Base-by-base conservation (phyloP, 2,888 invertebrate genomes). In the Unio delphinus region DNA sequence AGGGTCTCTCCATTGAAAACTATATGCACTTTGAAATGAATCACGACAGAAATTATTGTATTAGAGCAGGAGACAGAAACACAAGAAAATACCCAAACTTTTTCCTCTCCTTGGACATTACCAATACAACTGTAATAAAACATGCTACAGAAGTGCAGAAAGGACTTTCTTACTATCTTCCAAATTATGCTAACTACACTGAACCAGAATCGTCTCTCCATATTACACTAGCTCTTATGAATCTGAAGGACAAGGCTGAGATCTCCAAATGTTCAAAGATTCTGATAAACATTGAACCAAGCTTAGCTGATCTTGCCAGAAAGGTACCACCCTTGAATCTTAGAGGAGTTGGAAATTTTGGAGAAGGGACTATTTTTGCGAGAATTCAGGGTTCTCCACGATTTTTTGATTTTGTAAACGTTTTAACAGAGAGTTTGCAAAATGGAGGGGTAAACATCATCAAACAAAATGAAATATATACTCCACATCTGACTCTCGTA, bases 401-500 rank as follows among this genome's bases (percentile, higher is more conserved):
- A n/a, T 87, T 91, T 68, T 58, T 75, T 11, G 72, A 82, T 4
- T 82, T 90, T 65, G 85, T 83, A 18, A 77, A 87, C 8, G 71
- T 82, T 23, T 60, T 90, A 18, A 82, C 83, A 67, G 66, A 80
- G 26, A 70, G 78, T 69, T 64, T 90, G n/a, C 66, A 67, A n/a
- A 79, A 83, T 55, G 81, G 76, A 17, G 88, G 87, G 15, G 72
- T 90, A 0, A 79, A 83, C 20, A 84, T 88, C 8, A 80, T 87
- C 11, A 86, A 89, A 15, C 89, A 90, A 71, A 82, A 80, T 26
- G 85, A 85, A 80, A 87, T 87, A 11, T 90, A 80, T 76, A 86
- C 87, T 20, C 90, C 91, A 5, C 91, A 91, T 78, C 83, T 91
- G 80, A 91, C 90, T 45, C 45, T 45, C 3, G 3, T 45, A 45